phyloP scores from a whole-genome alignment of 2,113 vertebrate species.

The Promerops cafer region DNA sequence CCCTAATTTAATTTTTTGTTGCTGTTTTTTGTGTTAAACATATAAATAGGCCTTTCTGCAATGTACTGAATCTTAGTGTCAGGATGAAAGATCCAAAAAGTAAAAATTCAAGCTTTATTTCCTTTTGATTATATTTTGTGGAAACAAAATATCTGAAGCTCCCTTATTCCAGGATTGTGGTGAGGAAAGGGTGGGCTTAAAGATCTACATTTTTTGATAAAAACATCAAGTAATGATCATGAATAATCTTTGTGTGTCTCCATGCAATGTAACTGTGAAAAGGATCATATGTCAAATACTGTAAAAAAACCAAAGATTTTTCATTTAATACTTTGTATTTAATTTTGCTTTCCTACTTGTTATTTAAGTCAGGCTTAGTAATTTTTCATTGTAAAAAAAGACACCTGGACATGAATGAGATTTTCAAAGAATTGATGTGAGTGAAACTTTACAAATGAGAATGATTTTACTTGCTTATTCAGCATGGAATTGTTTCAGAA shows the following conservation, averaged over 20 bases:
- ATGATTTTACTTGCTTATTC: conserved; percentile 19
- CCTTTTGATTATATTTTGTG: background rate
- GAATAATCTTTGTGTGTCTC: background rate
- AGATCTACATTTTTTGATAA: background rate
- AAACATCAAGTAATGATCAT: background rate
- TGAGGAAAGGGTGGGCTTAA: background rate
- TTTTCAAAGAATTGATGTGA: background rate
- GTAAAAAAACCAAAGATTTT: background rate
- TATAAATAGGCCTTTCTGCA: background rate
- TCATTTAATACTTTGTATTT: background rate
- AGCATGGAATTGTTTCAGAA: background rate
- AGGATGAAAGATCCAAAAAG: background rate
- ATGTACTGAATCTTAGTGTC: background rate
- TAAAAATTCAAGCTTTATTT: background rate
- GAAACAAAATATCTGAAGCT: background rate
- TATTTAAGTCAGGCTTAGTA: background rate
- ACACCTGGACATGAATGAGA: background rate
- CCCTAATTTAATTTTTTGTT: background rate
- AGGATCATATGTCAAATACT: background rate
- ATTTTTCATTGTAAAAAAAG: background rate
- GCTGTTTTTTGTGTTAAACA: background rate
- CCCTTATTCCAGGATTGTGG: background rate
- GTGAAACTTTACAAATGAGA: conserved; percentile 1
- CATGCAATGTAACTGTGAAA: background rate
- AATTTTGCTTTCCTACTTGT: background rate